These are phyloP conservation scores for Geotrupes spiniger DNA, from an alignment of 2,888 invertebrate genomes.

Conservation along the genomic window DNA sequence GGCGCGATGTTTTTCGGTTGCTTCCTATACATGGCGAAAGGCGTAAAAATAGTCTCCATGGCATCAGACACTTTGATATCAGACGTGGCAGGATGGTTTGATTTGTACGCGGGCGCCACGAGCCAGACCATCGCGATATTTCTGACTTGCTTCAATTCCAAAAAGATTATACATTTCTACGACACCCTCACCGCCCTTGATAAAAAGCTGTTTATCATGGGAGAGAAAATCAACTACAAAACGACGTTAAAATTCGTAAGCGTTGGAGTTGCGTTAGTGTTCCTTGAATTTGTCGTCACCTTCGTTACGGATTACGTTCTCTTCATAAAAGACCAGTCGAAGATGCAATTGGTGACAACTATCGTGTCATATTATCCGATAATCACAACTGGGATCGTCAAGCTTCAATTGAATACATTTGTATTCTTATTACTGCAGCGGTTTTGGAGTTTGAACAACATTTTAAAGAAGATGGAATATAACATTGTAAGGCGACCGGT, in stretches of 20 bases:
- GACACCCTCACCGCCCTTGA: slow-evolving; percentile 8
- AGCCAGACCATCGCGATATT: slow-evolving; percentile 18
- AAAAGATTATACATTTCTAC: slow-evolving; percentile 12
- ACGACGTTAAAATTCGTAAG: slow-evolving; percentile 10
- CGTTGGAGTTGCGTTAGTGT: slow-evolving; percentile 9
- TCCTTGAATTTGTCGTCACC: slow-evolving; percentile 16
- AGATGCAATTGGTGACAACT: slow-evolving; percentile 14
- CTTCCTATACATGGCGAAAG: slow-evolving; percentile 13
- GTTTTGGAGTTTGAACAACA: slow-evolving; percentile 10
- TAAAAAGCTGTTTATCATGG: slow-evolving; percentile 6
- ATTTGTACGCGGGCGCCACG: slow-evolving; percentile 20
- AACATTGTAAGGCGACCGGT: neutral
- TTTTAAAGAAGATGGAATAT: neutral
- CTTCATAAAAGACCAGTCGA: slow-evolving; percentile 18
- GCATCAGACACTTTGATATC: slow-evolving; percentile 16
- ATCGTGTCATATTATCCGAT: slow-evolving; percentile 23
- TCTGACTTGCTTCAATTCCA: slow-evolving; percentile 16
- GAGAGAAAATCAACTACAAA: slow-evolving; percentile 4
- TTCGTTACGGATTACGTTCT: slow-evolving; percentile 19
- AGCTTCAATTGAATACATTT: slow-evolving; percentile 15
- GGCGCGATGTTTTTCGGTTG: slow-evolving; percentile 11
- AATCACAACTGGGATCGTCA: slow-evolving; percentile 17
- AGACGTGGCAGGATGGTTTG: slow-evolving; percentile 22
- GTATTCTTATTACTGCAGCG: slow-evolving; percentile 14
- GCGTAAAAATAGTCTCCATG: neutral